Conservation (phyloP, 1,140 invertebrate genomes). For the Aradophagus sp. region DNA sequence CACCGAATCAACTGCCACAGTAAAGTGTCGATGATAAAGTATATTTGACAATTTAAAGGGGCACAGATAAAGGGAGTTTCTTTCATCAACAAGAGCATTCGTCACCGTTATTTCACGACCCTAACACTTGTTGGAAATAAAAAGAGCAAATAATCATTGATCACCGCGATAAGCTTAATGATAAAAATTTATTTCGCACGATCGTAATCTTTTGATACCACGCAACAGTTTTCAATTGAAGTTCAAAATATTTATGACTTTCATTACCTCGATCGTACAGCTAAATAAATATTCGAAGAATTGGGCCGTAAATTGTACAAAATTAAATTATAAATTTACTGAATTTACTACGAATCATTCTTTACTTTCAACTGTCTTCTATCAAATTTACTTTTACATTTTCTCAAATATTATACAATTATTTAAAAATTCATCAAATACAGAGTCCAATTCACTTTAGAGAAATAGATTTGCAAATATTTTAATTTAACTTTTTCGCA, state of each 20-base stretch:
- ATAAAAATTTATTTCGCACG: conserved; percentile 4
- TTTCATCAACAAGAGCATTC: conserved; percentile 25
- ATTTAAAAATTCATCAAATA: too few species aligned
- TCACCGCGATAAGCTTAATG: background rate
- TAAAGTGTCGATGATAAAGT: conserved; percentile 38
- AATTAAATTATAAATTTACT: too few species aligned
- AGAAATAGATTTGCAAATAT: background rate
- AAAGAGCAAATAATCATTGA: conserved; percentile 14
- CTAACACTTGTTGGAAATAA: conserved; percentile 19
- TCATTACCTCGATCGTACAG: too few species aligned
- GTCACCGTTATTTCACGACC: conserved; percentile 23
- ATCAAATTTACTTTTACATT: too few species aligned
- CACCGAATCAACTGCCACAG: conserved; percentile 34
- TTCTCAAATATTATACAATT: too few species aligned
- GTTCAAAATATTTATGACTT: too few species aligned
- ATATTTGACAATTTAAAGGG: conserved; percentile 50
- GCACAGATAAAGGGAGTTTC: conserved; percentile 3
- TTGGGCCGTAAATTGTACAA: too few species aligned
- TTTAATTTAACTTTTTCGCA: conserved; percentile 5
- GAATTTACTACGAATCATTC: too few species aligned
- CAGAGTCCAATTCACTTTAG: too few species aligned
- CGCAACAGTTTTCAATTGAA: background rate
- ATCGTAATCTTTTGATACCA: conserved; percentile 2
- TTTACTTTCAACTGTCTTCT: too few species aligned
- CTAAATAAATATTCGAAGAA: too few species aligned